Evolutionary conservation across 2,797 vertebrate species (phyloP), one percentile per base, ranked within the genome.

Genomic region (Oreortyx pictus): DNA sequence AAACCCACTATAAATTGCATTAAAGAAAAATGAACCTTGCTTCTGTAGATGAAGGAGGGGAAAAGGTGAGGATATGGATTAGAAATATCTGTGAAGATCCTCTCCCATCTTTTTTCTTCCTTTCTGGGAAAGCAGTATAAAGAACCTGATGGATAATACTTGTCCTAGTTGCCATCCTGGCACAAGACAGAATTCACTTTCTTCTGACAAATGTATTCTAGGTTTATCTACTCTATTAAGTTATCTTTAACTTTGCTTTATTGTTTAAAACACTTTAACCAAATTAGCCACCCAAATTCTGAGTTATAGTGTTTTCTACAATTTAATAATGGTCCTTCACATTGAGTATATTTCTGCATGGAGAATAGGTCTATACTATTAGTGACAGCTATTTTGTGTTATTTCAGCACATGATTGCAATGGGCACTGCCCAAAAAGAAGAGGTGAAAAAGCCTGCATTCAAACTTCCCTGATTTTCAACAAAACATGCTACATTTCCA

Each of bases 11-110:
- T 35, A 76, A 44, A 93, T 17, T 61, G n/a, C 37, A 82, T 77
- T 92, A 84, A 86, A 68, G 35, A 88, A 93, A 94, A 94, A 95
- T 64, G 62, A 83, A 77, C 59, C 59, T 89, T 83, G 19, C 46
- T 91, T 82, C 41, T 90, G 23, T 61, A 54, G 49, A 37, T 82
- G 67, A 91, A 88, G 24, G 24, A 60, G 44, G 19, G 41, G 33
- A 88, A 29, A 75, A 91, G 29, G 27, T 87, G 66, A 89, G 14
- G 15, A 43, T 73, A 33, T 35, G 61, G 16, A 52, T 83, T 72
- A 86, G 44, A 90, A 90, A 82, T 77, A 66, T 27, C 71, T 86
- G 44, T 82, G 64, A 94, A 79, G 12, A 71, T 82, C 13, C 25
- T 43, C 54, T 1, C 4, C 5, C 7, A 4, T 3, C 73, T 78